Evolutionary conservation across 2,888 invertebrate genomes (phyloP).

Genomic region (Campopleginae sp.): DNA sequence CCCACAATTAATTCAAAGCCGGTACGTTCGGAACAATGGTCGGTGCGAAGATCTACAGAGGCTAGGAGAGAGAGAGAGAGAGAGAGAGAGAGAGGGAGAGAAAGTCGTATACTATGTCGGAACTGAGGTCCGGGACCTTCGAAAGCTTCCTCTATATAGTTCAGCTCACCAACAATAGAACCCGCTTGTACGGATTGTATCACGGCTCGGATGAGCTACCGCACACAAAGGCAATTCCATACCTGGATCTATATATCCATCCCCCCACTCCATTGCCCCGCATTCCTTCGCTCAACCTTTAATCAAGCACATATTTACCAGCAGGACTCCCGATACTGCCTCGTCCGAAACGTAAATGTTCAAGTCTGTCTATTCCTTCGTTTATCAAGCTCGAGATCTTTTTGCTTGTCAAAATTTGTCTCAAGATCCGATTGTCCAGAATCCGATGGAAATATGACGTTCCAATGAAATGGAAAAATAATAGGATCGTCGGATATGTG

Average conservation of each 20-base stretch:
- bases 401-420: background rate
- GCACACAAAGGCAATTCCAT: slow-evolving; percentile 56
- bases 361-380: background rate
- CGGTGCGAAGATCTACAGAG: slow-evolving; percentile 63
- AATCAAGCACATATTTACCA: slow-evolving; percentile 40
- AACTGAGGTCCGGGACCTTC: slow-evolving; percentile 61
- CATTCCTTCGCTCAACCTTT: slow-evolving; percentile 25
- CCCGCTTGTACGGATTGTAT: slow-evolving; percentile 61
- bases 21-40: slow-evolving; percentile 72
- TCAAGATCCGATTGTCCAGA: background rate
- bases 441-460: background rate
- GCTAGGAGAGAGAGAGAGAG: slow-evolving; percentile 46
- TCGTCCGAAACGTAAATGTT: background rate
- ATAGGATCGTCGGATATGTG: background rate
- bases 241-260: slow-evolving; percentile 2
- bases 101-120: slow-evolving; percentile 38
- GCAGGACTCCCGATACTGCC: background rate
- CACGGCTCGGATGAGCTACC: slow-evolving; percentile 58
- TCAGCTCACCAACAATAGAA: slow-evolving; percentile 54
- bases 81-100: slow-evolving; percentile 19
- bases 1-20: slow-evolving; percentile 76
- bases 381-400: background rate
- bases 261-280: background rate
- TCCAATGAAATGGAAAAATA: background rate
- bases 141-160: slow-evolving; percentile 43